Conservation (phyloP, 1,140 invertebrate species). For the Brachionus rotundiformis region DNA sequence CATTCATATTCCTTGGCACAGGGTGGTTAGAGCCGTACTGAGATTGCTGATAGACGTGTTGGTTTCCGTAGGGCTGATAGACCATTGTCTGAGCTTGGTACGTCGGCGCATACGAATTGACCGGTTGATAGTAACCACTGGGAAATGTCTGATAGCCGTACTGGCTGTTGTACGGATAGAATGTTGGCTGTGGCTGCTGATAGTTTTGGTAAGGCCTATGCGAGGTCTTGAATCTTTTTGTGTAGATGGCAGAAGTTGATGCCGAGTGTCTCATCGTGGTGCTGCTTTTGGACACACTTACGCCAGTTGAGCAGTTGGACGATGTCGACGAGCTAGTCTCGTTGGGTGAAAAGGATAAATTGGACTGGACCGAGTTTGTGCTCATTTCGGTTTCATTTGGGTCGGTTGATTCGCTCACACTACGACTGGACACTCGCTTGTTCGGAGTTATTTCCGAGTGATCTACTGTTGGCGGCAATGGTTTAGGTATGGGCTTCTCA, state of each 20-base stretch:
- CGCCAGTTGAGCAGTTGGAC: neutral
- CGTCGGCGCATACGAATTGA: neutral
- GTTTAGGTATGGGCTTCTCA: conserved; percentile 48
- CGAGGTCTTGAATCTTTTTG: conserved; percentile 32
- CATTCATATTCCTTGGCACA: neutral
- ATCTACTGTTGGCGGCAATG: conserved; percentile 30
- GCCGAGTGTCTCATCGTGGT: neutral
- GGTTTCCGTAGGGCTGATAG: neutral
- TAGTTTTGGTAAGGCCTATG: conserved; percentile 21
- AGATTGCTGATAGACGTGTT: conserved; percentile 32
- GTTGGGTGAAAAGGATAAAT: neutral
- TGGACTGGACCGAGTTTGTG: neutral
- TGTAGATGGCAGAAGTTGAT: neutral
- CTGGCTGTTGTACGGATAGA: neutral
- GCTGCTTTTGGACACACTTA: neutral
- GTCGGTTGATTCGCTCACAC: conserved; percentile 23
- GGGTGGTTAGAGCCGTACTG: neutral
- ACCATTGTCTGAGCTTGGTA: neutral
- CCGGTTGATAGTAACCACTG: neutral
- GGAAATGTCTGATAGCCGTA: neutral
- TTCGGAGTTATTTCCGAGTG: conserved; percentile 33
- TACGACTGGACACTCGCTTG: conserved; percentile 1
- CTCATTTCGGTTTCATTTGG: conserved; percentile 7
- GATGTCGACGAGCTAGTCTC: conserved; percentile 19
- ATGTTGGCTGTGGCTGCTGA: neutral